A percentile compares a stretch with the other conserved stretches of the same genome.
Conservation (phyloP, 2,797 vertebrate genomes). For the Arremon brunneinucha region DNA sequence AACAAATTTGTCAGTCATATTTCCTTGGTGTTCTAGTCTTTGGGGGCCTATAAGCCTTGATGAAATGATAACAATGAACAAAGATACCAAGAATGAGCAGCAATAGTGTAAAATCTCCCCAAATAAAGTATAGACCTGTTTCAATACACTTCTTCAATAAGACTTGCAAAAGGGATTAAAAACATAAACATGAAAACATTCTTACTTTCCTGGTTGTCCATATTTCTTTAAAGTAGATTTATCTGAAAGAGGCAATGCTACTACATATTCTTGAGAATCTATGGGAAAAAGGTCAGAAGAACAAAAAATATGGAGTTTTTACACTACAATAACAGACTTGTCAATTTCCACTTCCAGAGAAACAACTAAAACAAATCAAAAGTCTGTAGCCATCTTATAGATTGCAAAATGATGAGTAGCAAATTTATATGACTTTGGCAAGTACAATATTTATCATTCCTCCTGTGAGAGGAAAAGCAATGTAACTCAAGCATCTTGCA, state of each 20-base stretch:
- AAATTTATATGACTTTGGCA: neutral
- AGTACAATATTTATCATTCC: neutral
- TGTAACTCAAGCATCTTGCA: neutral
- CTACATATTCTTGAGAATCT: neutral
- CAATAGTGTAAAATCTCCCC: neutral
- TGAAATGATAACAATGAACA: neutral
- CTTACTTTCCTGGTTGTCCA: neutral
- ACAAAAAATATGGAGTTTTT: neutral
- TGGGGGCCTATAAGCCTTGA: neutral
- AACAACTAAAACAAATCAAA: neutral
- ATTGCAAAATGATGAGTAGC: neutral
- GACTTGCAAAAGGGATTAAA: neutral
- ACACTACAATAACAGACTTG: neutral
- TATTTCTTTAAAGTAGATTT: neutral
- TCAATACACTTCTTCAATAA: neutral
- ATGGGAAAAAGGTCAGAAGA: neutral
- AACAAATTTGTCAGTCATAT: neutral
- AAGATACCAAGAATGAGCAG: neutral
- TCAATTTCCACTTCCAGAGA: neutral
- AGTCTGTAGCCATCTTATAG: neutral
- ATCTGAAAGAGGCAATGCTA: neutral
- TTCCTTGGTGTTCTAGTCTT: neutral
- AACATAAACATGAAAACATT: neutral
- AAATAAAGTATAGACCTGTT: neutral
- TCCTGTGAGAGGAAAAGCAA: neutral